Percentiles rank a stretch among this genome's conserved stretches.
phyloP scores from a whole-genome alignment of 2,797 vertebrate genomes.

The Enteromius afrohamiltoni region DNA sequence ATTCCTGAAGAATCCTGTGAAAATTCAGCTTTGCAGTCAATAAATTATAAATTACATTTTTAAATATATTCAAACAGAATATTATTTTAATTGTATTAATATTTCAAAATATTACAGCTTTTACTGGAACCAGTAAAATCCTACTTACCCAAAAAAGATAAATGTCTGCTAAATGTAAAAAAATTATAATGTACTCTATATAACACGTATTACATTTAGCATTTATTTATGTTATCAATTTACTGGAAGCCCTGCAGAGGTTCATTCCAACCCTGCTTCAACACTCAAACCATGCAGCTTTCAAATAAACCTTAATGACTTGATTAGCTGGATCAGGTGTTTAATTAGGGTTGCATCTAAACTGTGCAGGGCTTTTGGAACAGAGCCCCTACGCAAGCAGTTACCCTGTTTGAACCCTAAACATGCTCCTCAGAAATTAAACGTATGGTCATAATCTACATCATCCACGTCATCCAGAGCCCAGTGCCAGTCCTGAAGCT shows the following conservation, averaged over 20 bases:
- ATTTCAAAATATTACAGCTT: background rate
- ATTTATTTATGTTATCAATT: background rate
- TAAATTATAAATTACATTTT: background rate
- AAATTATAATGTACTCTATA: background rate
- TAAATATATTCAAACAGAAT: background rate
- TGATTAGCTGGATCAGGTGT: no score
- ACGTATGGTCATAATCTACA: slow-evolving; percentile 88
- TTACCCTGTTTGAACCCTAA: slow-evolving; percentile 69
- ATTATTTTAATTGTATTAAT: background rate
- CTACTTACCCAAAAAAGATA: background rate
- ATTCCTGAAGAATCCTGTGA: background rate
- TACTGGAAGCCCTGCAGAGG: no score
- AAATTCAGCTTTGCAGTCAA: background rate
- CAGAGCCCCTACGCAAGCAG: slow-evolving; percentile 67
- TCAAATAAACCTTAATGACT: no score
- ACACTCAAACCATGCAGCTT: no score
- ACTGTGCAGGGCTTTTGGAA: slow-evolving; percentile 17
- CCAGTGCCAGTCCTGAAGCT: slow-evolving; percentile 96
- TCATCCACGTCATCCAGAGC: slow-evolving; percentile 94
- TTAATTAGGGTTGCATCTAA: no score
- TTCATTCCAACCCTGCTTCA: no score
- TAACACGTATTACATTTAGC: background rate
- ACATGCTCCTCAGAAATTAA: slow-evolving; percentile 91
- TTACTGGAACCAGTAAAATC: background rate
- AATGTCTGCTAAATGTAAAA: background rate